phyloP scores from a whole-genome alignment of 2,888 invertebrate genomes.

The Latrodectus elegans region DNA sequence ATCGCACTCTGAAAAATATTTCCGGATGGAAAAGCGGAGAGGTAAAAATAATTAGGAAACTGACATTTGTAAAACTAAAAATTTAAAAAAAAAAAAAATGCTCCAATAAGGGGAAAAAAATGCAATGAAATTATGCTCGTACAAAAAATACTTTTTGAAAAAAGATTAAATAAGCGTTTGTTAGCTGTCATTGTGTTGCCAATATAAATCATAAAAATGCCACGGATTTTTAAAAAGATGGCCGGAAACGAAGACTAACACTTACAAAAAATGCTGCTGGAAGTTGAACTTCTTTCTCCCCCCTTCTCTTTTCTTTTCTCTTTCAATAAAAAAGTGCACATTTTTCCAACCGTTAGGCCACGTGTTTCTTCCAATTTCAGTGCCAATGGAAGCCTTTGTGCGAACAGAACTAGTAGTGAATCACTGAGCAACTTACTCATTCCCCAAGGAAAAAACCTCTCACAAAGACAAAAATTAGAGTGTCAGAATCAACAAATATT shows the following conservation, averaged over 20 bases:
- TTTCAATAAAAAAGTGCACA: not conserved
- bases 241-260: slow-evolving; percentile 27
- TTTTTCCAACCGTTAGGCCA: slow-evolving; percentile 31
- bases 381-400: slow-evolving; percentile 4
- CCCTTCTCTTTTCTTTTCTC: not conserved
- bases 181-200: slow-evolving; percentile 54
- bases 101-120: not conserved
- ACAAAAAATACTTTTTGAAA: slow-evolving; percentile 1
- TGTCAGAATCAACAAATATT: too few relatives aligned
- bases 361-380: slow-evolving; percentile 15
- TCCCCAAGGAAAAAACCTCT: not conserved
- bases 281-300: slow-evolving; percentile 8
- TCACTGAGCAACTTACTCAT: not conserved
- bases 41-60: not conserved
- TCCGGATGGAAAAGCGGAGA: not conserved
- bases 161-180: slow-evolving; percentile 6
- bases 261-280: slow-evolving; percentile 4
- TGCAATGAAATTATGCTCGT: not conserved
- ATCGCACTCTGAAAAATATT: slow-evolving; percentile 18
- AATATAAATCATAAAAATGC: slow-evolving; percentile 59
- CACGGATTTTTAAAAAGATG: slow-evolving; percentile 52
- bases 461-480: too few relatives aligned
- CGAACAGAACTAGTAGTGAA: slow-evolving; percentile 20
- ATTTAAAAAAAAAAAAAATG: slow-evolving; percentile 16
- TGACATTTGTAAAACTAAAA: not conserved